Evolutionary conservation across 2,797 vertebrate genomes (phyloP).

Genomic region (Dipus sagitta): DNA sequence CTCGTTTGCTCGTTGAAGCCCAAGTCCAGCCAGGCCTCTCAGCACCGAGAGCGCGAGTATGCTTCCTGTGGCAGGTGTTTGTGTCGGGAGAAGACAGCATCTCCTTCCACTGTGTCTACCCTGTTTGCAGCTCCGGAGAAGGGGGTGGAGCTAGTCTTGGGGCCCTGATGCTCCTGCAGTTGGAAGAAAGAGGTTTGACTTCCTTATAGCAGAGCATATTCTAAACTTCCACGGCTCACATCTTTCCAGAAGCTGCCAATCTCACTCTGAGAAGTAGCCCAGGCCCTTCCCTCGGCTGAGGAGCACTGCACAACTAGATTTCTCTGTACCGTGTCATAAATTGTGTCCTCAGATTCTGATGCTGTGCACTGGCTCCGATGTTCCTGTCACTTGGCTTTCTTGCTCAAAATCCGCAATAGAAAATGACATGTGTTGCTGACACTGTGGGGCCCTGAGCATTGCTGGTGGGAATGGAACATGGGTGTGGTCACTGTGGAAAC

Average conservation of each 20-base stretch:
- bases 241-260: background rate
- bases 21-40: slow-evolving; percentile 52
- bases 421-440: background rate
- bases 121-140: slow-evolving; percentile 15
- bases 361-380: background rate
- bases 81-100: slow-evolving; percentile 65
- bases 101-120: slow-evolving; percentile 48
- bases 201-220: background rate
- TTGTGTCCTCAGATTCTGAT: background rate
- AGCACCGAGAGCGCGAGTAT: slow-evolving; percentile 26
- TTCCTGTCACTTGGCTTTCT: background rate
- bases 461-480: background rate
- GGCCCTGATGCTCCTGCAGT: background rate
- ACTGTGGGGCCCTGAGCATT: background rate
- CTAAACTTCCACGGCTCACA: background rate
- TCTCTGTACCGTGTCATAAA: background rate
- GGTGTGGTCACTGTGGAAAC: background rate
- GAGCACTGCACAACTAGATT: background rate
- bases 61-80: slow-evolving; percentile 70
- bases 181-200: background rate
- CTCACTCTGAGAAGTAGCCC: background rate
- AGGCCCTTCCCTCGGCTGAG: background rate
- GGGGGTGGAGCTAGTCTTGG: background rate
- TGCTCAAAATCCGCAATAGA: background rate
- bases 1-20: slow-evolving; percentile 41